phyloP scores from a whole-genome alignment of 2,797 vertebrate genomes.

The Ctenosaura bakeri region DNA sequence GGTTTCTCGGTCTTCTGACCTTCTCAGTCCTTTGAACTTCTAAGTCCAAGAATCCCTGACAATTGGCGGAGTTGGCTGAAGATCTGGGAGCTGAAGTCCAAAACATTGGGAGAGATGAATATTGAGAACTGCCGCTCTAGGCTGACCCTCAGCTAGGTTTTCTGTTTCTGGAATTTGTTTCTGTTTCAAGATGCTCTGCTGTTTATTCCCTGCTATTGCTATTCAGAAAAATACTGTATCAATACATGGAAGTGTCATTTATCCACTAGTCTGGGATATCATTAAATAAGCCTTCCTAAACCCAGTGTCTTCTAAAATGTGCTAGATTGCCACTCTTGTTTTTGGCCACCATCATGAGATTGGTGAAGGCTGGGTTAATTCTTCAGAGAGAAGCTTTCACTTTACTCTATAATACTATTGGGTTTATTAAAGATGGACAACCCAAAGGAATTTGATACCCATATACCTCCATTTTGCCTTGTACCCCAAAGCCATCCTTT shows the following conservation, averaged over 20 bases:
- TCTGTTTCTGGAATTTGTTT: not conserved
- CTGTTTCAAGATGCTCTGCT: too few species aligned
- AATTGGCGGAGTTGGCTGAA: too few species aligned
- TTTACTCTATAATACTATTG: too few species aligned
- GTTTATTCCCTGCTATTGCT: not conserved
- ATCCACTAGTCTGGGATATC: not conserved
- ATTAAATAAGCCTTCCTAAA: not conserved
- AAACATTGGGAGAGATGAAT: too few species aligned
- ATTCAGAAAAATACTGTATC: not conserved
- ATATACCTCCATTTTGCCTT: not conserved
- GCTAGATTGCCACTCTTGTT: not conserved
- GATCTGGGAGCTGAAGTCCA: too few species aligned
- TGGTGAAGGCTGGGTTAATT: not conserved
- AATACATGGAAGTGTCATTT: not conserved
- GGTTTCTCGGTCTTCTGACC: too few species aligned
- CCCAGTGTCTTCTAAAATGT: too few species aligned
- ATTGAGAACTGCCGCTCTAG: too few species aligned
- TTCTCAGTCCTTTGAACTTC: too few species aligned
- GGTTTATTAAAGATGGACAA: not conserved
- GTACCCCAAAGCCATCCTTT: not conserved
- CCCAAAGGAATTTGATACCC: not conserved
- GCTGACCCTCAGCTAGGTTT: too few species aligned
- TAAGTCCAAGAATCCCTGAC: too few species aligned
- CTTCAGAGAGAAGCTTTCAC: not conserved
- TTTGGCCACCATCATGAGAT: not conserved